A percentile compares a stretch with the other conserved stretches of the same genome.
These are phyloP conservation scores for Atherix ibis DNA, from an alignment of 2,888 invertebrate genomes.

Conservation along the genomic window DNA sequence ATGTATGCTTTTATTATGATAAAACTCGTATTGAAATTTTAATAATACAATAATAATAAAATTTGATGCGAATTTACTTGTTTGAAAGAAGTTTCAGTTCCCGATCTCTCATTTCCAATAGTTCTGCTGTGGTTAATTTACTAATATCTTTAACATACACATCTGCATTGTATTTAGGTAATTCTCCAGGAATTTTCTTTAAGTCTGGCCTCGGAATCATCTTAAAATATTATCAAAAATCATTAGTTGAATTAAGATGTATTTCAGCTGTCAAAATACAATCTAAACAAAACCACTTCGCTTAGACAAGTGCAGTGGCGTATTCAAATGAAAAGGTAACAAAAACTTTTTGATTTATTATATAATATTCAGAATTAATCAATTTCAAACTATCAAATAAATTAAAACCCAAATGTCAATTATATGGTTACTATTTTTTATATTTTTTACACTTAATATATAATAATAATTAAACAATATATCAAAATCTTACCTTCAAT, in stretches of 20 bases:
- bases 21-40: not conserved
- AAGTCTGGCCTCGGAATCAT: conserved; percentile 6
- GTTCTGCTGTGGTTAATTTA: conserved; percentile 18
- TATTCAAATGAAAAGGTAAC: too few relatives aligned
- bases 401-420: too few relatives aligned
- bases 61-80: conserved; percentile 21
- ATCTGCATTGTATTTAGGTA: conserved; percentile 18
- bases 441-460: too few relatives aligned
- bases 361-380: too few relatives aligned
- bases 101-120: conserved; percentile 25
- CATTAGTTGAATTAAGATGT: not conserved
- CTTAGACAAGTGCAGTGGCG: too few relatives aligned
- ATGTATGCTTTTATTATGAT: not conserved
- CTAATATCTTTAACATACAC: conserved; percentile 19
- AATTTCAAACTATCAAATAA: too few relatives aligned
- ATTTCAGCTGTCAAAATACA: too few relatives aligned
- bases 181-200: conserved; percentile 9
- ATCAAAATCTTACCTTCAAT: too few relatives aligned
- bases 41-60: not conserved
- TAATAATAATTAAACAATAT: too few relatives aligned
- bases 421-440: too few relatives aligned
- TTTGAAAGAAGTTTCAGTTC: conserved; percentile 22
- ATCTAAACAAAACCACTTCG: too few relatives aligned
- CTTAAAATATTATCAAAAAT: not conserved
- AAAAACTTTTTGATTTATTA: too few relatives aligned